phyloP scores from a whole-genome alignment of 1,140 invertebrate species.

The Drosophila malerkotliana region DNA sequence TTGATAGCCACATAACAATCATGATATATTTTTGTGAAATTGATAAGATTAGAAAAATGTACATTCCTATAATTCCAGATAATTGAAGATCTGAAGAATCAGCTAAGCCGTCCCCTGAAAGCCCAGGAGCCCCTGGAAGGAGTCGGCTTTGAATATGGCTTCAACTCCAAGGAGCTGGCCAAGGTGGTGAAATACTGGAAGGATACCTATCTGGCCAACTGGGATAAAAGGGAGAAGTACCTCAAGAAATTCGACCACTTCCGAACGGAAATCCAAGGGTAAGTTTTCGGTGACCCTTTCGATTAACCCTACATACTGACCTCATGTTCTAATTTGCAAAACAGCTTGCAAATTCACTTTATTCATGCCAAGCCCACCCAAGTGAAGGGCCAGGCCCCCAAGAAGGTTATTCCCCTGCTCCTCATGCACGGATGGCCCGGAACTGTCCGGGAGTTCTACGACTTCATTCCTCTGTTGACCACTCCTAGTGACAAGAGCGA shows the following conservation, averaged over 20 bases:
- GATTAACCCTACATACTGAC: conserved; percentile 17
- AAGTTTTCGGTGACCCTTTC: conserved; percentile 14
- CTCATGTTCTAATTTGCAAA: conserved; percentile 9
- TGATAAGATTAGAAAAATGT: neutral
- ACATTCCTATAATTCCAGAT: conserved; percentile 82
- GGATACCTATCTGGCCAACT: conserved; percentile 88
- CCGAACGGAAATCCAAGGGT: conserved; percentile 89
- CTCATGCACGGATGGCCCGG: conserved; percentile 96
- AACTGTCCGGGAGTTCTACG: conserved; percentile 93
- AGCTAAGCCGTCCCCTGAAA: conserved; percentile 85
- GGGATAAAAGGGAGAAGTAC: conserved; percentile 87
- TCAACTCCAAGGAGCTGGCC: conserved; percentile 88
- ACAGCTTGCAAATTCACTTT: conserved; percentile 90
- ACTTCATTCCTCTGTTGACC: conserved; percentile 90
- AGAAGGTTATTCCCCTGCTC: conserved; percentile 88
- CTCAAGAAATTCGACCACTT: conserved; percentile 91
- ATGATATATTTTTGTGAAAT: neutral
- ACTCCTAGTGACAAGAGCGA: conserved; percentile 85
- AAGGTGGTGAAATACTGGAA: conserved; percentile 89
- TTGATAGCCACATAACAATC: neutral
- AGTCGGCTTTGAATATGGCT: conserved; percentile 90
- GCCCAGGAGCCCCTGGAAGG: conserved; percentile 88
- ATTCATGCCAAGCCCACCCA: conserved; percentile 86
- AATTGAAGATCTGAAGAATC: conserved; percentile 86
- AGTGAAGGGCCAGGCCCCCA: conserved; percentile 52